These are phyloP conservation scores for Hypocryptadius cinnamomeus DNA, from an alignment of 2,113 vertebrate species.

Conservation along the genomic window DNA sequence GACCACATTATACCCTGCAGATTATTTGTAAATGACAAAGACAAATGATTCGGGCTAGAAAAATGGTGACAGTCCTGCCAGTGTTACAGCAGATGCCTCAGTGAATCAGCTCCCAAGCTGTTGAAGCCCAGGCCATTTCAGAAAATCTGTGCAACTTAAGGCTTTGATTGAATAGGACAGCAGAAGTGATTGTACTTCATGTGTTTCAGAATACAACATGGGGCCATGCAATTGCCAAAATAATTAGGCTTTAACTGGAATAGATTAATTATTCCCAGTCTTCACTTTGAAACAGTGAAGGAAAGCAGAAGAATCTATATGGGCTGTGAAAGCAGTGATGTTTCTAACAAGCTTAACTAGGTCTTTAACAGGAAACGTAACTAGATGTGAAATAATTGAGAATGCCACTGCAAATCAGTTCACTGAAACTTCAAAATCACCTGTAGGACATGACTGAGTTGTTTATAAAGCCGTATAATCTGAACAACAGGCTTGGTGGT, in stretches of 20 bases:
- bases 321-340: background rate
- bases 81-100: constrained; percentile 49
- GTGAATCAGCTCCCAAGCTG: constrained; percentile 53
- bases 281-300: background rate
- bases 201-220: constrained; percentile 21
- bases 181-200: constrained; percentile 40
- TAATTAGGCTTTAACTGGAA: constrained; percentile 15
- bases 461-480: background rate
- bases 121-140: constrained; percentile 30
- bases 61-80: constrained; percentile 32
- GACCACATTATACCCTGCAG: constrained; percentile 16
- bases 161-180: constrained; percentile 31
- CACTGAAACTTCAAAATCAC: background rate
- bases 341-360: background rate
- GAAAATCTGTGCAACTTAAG: constrained; percentile 26
- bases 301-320: background rate
- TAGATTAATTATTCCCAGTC: constrained; percentile 27
- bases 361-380: background rate
- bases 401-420: background rate
- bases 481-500: background rate
- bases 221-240: constrained; percentile 9
- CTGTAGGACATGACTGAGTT: background rate
- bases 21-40: constrained; percentile 53
- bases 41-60: constrained; percentile 25
- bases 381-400: background rate